Conservation (phyloP, 1,140 invertebrate species). For the Centruroides sculpturatus region DNA sequence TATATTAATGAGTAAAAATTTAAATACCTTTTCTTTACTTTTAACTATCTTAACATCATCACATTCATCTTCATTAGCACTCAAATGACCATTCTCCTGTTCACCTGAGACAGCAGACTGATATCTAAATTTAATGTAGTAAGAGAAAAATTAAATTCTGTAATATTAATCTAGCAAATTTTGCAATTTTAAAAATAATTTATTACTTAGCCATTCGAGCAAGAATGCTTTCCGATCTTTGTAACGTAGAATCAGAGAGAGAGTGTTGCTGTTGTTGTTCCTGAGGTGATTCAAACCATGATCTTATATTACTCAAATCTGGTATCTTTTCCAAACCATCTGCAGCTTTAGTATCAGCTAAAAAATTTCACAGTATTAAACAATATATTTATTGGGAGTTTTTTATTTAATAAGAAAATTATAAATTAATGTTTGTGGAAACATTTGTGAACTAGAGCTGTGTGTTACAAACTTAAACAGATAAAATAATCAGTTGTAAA, state of each 20-base stretch:
- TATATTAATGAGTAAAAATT: not conserved
- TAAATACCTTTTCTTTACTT: slow-evolving; percentile 25
- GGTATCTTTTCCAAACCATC: slow-evolving; percentile 65
- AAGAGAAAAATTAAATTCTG: not conserved
- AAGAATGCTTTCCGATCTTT: slow-evolving; percentile 56
- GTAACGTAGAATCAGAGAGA: slow-evolving; percentile 41
- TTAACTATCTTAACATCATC: slow-evolving; percentile 19
- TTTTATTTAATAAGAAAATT: no score
- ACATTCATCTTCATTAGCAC: slow-evolving; percentile 17
- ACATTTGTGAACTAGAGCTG: no score
- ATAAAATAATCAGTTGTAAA: no score
- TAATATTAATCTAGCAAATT: not conserved
- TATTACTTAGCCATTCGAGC: slow-evolving; percentile 62
- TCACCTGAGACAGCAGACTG: slow-evolving; percentile 21
- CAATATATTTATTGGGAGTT: no score
- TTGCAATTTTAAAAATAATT: slow-evolving; percentile 7
- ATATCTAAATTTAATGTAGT: slow-evolving; percentile 4
- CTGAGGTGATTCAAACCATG: slow-evolving; percentile 49
- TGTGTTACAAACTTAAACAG: no score
- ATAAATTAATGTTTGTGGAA: no score
- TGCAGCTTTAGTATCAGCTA: slow-evolving; percentile 77
- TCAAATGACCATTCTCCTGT: slow-evolving; percentile 15
- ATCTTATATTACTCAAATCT: slow-evolving; percentile 50
- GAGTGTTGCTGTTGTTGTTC: slow-evolving; percentile 41
- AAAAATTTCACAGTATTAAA: slow-evolving; percentile 3